Conservation (phyloP, 2,797 vertebrate genomes). For the Smutsia gigantea region DNA sequence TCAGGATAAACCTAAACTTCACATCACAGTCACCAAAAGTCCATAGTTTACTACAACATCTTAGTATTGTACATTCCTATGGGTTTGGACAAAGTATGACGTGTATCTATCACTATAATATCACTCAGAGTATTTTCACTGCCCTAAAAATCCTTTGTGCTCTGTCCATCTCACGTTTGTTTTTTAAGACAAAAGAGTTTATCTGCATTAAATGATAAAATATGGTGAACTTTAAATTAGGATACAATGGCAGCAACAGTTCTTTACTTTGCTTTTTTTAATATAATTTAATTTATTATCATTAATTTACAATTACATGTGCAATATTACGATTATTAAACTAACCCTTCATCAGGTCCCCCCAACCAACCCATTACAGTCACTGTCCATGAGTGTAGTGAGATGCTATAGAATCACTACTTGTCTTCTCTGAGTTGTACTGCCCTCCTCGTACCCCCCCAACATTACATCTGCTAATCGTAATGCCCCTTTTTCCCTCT, state of each 20-base stretch:
- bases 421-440: too few relatives aligned
- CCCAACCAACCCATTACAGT: too few relatives aligned
- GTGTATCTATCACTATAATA: not conserved
- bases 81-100: not conserved
- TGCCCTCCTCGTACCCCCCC: too few relatives aligned
- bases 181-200: not conserved
- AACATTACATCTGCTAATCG: too few relatives aligned
- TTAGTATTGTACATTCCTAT: not conserved
- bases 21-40: not conserved
- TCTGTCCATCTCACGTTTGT: not conserved
- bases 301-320: too few relatives aligned
- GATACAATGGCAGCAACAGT: not conserved
- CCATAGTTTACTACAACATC: not conserved
- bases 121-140: not conserved
- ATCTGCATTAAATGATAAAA: constrained; percentile 41
- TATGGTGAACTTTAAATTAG: not conserved
- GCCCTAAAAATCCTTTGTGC: not conserved
- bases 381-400: too few relatives aligned
- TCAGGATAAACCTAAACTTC: not conserved
- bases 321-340: too few relatives aligned
- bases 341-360: too few relatives aligned
- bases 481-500: too few relatives aligned
- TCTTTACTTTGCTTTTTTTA: not conserved
- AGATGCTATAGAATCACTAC: too few relatives aligned
- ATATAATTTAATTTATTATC: too few relatives aligned